Conservation (phyloP, 2,888 invertebrate genomes). For the Callinectes sapidus region DNA sequence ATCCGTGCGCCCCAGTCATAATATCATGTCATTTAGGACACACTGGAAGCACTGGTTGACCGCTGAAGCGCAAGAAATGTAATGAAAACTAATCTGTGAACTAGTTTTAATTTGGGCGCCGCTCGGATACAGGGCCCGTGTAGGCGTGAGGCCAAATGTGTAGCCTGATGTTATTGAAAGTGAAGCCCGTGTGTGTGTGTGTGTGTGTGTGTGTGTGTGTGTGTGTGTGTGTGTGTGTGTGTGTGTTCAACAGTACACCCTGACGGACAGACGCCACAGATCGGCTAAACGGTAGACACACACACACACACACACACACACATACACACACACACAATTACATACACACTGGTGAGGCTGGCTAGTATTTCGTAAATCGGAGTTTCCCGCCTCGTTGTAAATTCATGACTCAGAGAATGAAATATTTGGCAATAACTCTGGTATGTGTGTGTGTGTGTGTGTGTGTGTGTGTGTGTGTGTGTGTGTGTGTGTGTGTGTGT, state of each 20-base stretch:
- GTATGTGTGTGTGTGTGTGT: background rate
- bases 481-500: background rate
- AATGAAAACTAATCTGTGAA: background rate
- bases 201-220: background rate
- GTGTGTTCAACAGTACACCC: background rate
- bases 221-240: background rate
- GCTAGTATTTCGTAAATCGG: background rate
- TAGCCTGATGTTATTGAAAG: background rate
- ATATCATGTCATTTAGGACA: background rate
- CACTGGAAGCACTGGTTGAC: background rate
- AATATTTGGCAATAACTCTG: slow-evolving; percentile 1
- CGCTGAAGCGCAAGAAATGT: background rate
- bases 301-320: background rate
- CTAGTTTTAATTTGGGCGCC: background rate
- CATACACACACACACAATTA: background rate
- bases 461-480: background rate
- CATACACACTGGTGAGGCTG: background rate
- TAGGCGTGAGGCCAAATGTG: background rate
- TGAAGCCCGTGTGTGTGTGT: background rate
- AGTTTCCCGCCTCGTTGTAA: background rate
- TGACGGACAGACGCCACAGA: background rate
- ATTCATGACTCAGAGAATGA: slow-evolving; percentile 1
- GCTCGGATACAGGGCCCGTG: background rate
- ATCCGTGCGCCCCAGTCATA: background rate
- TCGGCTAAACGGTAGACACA: background rate